Percentiles rank a stretch among this genome's conserved stretches.
Conservation (phyloP, 2,797 vertebrate species). For the Hypotaenidia philippensis region DNA sequence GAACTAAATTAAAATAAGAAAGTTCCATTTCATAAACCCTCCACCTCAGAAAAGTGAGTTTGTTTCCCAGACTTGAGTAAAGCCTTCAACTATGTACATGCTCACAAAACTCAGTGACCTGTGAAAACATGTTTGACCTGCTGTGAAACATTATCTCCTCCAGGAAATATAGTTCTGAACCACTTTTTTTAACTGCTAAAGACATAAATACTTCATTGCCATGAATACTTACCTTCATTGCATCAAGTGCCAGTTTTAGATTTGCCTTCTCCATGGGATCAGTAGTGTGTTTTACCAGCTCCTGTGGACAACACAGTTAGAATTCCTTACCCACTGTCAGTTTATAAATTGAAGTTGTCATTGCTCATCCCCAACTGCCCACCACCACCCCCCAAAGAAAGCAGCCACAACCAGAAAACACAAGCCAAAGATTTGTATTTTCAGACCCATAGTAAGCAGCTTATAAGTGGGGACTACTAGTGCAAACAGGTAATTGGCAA, state of each 20-base stretch:
- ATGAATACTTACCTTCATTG: constrained; percentile 91
- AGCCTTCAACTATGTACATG: not conserved
- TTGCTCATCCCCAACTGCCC: not conserved
- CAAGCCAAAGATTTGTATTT: not conserved
- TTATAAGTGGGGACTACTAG: not conserved
- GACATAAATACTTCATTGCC: not conserved
- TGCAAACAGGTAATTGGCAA: not conserved
- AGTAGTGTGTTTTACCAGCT: constrained; percentile 94
- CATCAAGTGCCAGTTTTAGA: constrained; percentile 90
- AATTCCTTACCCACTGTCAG: not conserved
- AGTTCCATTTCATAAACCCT: not conserved
- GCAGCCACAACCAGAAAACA: not conserved
- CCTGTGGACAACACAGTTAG: constrained; percentile 77
- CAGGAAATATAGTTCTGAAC: not conserved
- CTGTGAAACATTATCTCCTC: not conserved
- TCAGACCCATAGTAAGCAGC: not conserved
- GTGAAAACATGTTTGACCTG: not conserved
- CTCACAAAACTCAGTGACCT: not conserved
- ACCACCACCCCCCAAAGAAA: not conserved
- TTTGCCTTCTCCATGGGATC: constrained; percentile 89
- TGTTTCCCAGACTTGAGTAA: not conserved
- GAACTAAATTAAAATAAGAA: not conserved
- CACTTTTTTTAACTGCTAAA: not conserved
- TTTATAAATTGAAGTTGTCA: not conserved
- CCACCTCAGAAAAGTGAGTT: not conserved